A percentile compares a stretch with the other conserved stretches of the same genome.
Conservation (phyloP, 2,797 vertebrate genomes). For the Pseudocheirus occidentalis region DNA sequence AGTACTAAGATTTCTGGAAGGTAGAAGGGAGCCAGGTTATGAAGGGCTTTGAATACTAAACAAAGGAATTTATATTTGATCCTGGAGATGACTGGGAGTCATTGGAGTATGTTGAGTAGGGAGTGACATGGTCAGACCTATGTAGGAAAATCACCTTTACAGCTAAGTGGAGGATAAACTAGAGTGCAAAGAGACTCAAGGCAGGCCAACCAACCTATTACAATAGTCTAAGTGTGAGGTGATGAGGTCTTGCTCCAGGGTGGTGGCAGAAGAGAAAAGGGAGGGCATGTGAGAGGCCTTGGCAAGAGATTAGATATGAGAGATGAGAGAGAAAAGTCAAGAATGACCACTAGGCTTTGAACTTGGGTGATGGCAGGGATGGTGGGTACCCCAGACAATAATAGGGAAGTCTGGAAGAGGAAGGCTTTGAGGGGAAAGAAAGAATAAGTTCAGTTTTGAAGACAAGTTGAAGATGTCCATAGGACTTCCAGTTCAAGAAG, state of each 20-base stretch:
- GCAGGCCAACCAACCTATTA: background rate
- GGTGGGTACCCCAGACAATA: no score
- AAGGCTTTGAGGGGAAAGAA: background rate
- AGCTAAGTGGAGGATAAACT: background rate
- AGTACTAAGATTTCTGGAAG: background rate
- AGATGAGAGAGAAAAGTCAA: background rate
- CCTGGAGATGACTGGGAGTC: background rate
- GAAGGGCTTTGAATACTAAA: background rate
- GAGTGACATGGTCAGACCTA: background rate
- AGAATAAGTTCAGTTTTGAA: background rate
- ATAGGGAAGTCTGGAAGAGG: background rate
- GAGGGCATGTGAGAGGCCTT: background rate
- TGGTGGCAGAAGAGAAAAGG: background rate
- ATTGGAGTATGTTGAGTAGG: background rate
- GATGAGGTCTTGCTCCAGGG: background rate
- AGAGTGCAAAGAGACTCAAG: background rate
- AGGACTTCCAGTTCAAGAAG: no score
- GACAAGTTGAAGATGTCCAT: background rate
- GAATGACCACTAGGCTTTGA: background rate
- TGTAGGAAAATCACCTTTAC: background rate
- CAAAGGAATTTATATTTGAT: background rate
- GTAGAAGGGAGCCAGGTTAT: no score
- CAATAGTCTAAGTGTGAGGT: background rate
- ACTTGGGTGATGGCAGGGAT: background rate
- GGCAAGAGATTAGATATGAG: background rate